Conservation (phyloP, 64 coral and sea anemone species). For the Pocillopora verrucosa region DNA sequence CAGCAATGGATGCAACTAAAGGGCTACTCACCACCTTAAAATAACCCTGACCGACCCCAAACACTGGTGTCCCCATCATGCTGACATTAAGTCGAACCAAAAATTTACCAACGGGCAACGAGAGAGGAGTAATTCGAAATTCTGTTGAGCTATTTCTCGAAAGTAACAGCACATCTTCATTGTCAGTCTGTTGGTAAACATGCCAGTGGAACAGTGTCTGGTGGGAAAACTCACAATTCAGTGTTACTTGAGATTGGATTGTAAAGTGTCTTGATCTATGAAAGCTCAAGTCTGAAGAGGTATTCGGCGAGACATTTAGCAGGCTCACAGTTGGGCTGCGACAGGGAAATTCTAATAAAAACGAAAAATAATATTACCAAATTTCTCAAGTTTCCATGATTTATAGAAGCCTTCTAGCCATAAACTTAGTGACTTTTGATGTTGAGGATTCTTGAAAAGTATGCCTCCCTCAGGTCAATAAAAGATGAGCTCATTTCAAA, state of each 20-base stretch:
- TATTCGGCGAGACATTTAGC: background rate
- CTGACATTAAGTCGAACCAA: background rate
- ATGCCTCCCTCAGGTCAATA: too few species aligned
- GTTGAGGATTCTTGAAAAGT: too few species aligned
- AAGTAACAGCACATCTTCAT: background rate
- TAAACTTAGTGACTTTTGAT: too few species aligned
- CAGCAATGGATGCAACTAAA: slow-evolving; percentile 6
- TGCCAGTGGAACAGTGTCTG: background rate
- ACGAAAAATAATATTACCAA: too few species aligned
- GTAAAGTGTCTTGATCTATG: background rate
- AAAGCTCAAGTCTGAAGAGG: background rate
- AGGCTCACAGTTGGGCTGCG: slow-evolving; percentile 14
- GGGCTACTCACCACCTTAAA: background rate
- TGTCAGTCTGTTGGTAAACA: background rate
- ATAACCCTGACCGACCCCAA: background rate
- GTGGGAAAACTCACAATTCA: background rate
- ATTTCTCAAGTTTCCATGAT: too few species aligned
- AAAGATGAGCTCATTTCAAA: too few species aligned
- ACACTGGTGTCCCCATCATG: background rate
- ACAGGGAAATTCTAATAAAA: too few species aligned
- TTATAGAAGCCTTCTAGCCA: too few species aligned
- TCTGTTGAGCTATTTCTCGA: background rate
- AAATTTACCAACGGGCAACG: background rate
- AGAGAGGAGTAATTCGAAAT: background rate
- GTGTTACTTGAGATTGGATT: background rate